Percentiles rank a stretch among this genome's conserved stretches.
Conservation (phyloP, 2,113 vertebrate species). For the Saccopteryx leptura region DNA sequence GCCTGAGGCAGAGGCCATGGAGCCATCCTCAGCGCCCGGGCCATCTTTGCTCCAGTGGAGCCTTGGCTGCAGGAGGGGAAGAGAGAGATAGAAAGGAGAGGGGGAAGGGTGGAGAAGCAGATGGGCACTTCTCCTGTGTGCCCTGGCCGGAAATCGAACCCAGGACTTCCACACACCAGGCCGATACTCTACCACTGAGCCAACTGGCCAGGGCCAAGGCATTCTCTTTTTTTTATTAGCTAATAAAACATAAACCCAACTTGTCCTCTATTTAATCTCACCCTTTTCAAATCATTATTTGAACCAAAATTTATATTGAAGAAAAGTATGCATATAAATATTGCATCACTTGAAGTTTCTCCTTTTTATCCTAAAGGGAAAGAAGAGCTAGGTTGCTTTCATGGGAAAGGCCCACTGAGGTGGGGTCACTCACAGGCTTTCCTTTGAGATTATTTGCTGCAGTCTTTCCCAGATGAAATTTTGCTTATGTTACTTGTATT, state of each 20-base stretch:
- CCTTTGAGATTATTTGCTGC: neutral
- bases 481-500: neutral
- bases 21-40: too few relatives aligned
- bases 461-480: neutral
- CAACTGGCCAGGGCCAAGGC: too few relatives aligned
- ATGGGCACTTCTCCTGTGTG: too few relatives aligned
- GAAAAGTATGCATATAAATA: neutral
- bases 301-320: slow-evolving; percentile 1
- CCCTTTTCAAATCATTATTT: neutral
- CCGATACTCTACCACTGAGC: too few relatives aligned
- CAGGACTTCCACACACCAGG: too few relatives aligned
- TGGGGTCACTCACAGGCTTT: neutral
- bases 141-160: too few relatives aligned
- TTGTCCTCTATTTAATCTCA: neutral
- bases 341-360: neutral
- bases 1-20: too few relatives aligned
- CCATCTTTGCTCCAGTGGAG: too few relatives aligned
- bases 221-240: neutral
- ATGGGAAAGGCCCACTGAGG: neutral
- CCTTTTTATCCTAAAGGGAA: neutral
- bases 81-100: too few relatives aligned
- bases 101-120: too few relatives aligned
- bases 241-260: neutral
- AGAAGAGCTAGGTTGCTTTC: neutral
- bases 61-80: too few relatives aligned